Conservation (phyloP, 2,888 invertebrate genomes). For the Pollenia griseotomentosa region DNA sequence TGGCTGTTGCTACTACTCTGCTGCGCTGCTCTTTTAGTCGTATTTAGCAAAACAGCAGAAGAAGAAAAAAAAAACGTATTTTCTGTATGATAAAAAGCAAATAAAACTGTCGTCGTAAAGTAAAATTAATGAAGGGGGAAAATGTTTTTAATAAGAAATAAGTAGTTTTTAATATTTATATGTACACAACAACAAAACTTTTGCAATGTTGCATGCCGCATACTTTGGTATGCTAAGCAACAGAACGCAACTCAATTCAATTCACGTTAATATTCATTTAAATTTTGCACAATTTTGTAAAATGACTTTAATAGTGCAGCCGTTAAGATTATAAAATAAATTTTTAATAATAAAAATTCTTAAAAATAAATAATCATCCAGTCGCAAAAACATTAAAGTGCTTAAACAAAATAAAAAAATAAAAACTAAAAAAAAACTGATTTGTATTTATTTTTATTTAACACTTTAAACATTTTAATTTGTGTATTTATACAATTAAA, state of each 20-base stretch:
- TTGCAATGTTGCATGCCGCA: slow-evolving; percentile 23
- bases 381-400: slow-evolving; percentile 17
- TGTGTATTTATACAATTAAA: slow-evolving; percentile 40
- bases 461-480: slow-evolving; percentile 18
- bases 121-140: slow-evolving; percentile 58
- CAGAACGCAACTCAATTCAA: slow-evolving; percentile 50
- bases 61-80: background rate
- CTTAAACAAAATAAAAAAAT: background rate
- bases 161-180: slow-evolving; percentile 67
- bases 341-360: slow-evolving; percentile 38
- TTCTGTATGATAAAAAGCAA: slow-evolving; percentile 55
- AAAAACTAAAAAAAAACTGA: slow-evolving; percentile 13
- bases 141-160: slow-evolving; percentile 64
- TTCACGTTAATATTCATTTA: slow-evolving; percentile 57
- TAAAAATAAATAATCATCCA: background rate
- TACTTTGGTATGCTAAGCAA: slow-evolving; percentile 42
- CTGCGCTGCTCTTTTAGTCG: slow-evolving; percentile 32
- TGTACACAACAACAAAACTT: background rate
- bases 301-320: slow-evolving; percentile 42
- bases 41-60: slow-evolving; percentile 42
- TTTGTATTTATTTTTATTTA: background rate
- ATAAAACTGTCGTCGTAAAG: slow-evolving; percentile 69
- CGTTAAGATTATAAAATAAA: slow-evolving; percentile 55
- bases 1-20: slow-evolving; percentile 5
- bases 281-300: slow-evolving; percentile 45